Percentiles rank a stretch among this genome's conserved stretches.
Conservation (phyloP, 1,140 invertebrate species). For the Lutraria rhynchaena region DNA sequence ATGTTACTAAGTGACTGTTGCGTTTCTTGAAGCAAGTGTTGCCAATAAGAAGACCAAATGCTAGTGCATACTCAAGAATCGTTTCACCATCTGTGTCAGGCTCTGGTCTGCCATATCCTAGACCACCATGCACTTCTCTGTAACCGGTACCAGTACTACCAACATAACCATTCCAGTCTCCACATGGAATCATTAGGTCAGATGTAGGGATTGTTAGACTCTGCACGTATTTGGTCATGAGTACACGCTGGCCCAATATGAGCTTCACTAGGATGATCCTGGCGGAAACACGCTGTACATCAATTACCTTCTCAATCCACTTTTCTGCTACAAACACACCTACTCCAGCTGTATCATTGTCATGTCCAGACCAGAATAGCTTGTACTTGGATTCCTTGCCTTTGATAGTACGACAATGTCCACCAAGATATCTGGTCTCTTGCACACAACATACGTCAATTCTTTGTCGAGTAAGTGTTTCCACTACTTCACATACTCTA, state of each 20-base stretch:
- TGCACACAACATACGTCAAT: constrained; percentile 11
- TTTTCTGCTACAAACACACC: constrained; percentile 6
- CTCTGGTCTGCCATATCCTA: neutral
- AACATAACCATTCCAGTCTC: constrained; percentile 3
- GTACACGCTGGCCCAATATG: neutral
- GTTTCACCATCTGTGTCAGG: neutral
- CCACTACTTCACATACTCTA: constrained; percentile 15
- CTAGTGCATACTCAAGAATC: neutral
- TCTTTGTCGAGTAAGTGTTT: constrained; percentile 30
- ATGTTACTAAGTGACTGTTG: neutral
- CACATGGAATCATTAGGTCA: neutral
- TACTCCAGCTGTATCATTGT: neutral
- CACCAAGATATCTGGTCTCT: constrained; percentile 7
- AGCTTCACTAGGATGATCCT: constrained; percentile 17
- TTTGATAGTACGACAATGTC: constrained; percentile 7
- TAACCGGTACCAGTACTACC: neutral
- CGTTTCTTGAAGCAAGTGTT: neutral
- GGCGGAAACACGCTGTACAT: neutral
- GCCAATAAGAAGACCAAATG: no score
- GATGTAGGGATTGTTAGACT: neutral
- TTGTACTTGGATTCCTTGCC: constrained; percentile 13
- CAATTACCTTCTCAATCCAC: constrained; percentile 10
- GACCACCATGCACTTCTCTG: neutral
- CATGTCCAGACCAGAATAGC: constrained; percentile 15
- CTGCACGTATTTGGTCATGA: no score